Evolutionary conservation across 92 coral and sea anemone species (phyloP), one percentile per base, ranked within the genome.

Genomic region (Zoanthus sociatus): DNA sequence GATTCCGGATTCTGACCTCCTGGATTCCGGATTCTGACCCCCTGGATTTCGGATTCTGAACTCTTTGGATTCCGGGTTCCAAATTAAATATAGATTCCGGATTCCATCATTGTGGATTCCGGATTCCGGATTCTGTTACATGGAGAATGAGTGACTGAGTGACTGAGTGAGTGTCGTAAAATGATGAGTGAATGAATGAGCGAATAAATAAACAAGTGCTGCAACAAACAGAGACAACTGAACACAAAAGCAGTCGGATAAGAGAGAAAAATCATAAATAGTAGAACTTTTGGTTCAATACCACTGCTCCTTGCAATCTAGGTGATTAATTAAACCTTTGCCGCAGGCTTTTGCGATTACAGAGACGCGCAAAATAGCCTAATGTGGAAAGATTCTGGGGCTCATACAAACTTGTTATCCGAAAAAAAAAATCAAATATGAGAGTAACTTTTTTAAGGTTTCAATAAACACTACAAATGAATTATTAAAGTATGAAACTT

Each of bases 111-210:
- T n/a, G n/a, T n/a, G n/a, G 26, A 26, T 26, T 26, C 26, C 26
- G 26, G 26, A 26, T 26, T 26, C 26, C 26, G 0, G 26, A 26
- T 26, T 26, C 26, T 26, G 26, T 26, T 26, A 26, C 26, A 26
- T 26, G 26, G 26, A 26, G 26, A 14, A 9, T 2, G 73, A 50
- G 55, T 15, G 84, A 73, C 55, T 17, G 32, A 26, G 44, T 12
- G 46, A 21, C 14, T 4, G 21, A 53, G 10, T 12, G 86, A 77
- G 70, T 9, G 88, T 61, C 12, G 26, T 32, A n/a, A 5, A 37
- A 68, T 66, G 46, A 78, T 50, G 46, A 69, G 11, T 50, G 55
- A 69, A 3, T 84, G 33, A 31, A 20, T 69, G 9, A 85, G n/a
- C 14, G 46, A 71, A 58, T 70, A 48, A 26, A 3, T 48, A 54